These are phyloP conservation scores for Micrasema minimum DNA, from an alignment of 1,140 invertebrate genomes.

Conservation along the genomic window DNA sequence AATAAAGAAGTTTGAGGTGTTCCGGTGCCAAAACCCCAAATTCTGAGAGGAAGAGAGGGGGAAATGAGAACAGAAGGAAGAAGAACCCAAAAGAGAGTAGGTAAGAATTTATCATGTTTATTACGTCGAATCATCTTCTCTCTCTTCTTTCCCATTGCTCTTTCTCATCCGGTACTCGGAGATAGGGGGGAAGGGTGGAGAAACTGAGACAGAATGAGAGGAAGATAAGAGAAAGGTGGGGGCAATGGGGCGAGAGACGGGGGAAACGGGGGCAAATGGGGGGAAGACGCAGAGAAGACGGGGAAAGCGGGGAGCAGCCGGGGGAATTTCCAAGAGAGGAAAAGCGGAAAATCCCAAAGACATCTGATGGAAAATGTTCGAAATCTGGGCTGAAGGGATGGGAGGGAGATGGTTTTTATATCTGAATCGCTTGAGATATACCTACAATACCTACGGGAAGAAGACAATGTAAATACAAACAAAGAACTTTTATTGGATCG, in stretches of 20 bases:
- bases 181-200: slow-evolving; percentile 21
- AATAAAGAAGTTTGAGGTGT: background rate
- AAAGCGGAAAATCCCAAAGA: slow-evolving; percentile 44
- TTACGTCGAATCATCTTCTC: slow-evolving; percentile 54
- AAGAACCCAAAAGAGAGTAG: slow-evolving; percentile 31
- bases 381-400: slow-evolving; percentile 5
- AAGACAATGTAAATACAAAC: background rate
- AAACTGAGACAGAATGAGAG: background rate
- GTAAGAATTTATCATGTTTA: slow-evolving; percentile 54
- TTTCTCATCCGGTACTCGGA: slow-evolving; percentile 43
- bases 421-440: slow-evolving; percentile 1
- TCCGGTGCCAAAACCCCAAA: slow-evolving; percentile 17
- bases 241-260: background rate
- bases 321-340: too few relatives aligned
- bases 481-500: slow-evolving; percentile 6
- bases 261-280: background rate
- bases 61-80: slow-evolving; percentile 7
- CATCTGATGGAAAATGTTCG: slow-evolving; percentile 39
- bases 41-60: slow-evolving; percentile 8
- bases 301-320: background rate
- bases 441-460: too few relatives aligned
- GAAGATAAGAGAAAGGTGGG: background rate
- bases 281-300: background rate
- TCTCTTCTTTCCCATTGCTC: slow-evolving; percentile 48
- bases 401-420: slow-evolving; percentile 2